Evolutionary conservation across 2,113 vertebrate species (phyloP), one percentile per base, ranked within the genome.

Genomic region (Anarhynchus alexandrinus): DNA sequence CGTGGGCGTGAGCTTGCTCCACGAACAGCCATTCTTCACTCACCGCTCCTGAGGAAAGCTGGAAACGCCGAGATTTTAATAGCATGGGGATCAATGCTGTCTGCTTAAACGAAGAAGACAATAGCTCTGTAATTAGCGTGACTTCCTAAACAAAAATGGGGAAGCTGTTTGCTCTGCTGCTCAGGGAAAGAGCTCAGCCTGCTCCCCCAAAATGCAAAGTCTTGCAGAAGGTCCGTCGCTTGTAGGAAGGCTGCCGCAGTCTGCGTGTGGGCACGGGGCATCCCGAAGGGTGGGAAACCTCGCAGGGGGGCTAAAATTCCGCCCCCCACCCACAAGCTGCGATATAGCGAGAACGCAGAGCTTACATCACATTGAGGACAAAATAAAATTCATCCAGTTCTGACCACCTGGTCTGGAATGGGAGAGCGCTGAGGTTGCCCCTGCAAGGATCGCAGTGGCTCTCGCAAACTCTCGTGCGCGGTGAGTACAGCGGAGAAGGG

Each of bases 391-490:
- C n/a, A 83, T 38, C 45, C 36, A 7, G 19, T 27, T 81, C 67
- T 52, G 77, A 22, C 22, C 77, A 40, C 23, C 34, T 61, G 76
- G 20, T 61, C 11, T 2, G 0, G n/a, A 61, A 12, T 2, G 7
- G 64, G 59, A 62, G 49, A 26, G 65, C 54, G 59, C 45, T 19
- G 59, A 78, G 47, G 25, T 14, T 26, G 57, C 9, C 30, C 51
- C 40, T 13, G 36, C 6, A 32, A 52, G 58, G 64, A 16, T 19
- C 4, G 16, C 45, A 45, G 6, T 45, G 45, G 45, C 45, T 10
- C 18, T 19, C 8, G 45, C 45, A 19, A 45, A 45, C 20, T 3
- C 55, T 5, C 1, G 38, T 15, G 34, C 38, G 0, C 1, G 7
- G 58, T 3, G 55, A 20, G 67, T 1, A 4, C 17, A 1, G 62